Evolutionary conservation across 2,888 invertebrate genomes (phyloP).

Genomic region (Colostygia pectinataria): DNA sequence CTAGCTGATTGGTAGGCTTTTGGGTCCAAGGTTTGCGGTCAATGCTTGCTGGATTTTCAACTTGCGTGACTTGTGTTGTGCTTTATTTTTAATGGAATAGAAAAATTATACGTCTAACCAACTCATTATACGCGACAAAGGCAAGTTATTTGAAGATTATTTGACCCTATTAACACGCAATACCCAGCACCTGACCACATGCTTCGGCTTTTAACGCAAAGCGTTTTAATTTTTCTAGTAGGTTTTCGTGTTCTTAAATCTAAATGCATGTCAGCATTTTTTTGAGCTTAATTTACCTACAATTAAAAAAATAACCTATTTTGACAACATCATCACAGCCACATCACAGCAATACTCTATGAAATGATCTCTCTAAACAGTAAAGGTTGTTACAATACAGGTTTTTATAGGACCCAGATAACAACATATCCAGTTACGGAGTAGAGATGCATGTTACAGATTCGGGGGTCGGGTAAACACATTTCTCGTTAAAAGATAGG

Average conservation of each 20-base stretch:
- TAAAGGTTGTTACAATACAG: neutral
- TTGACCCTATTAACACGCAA: slow-evolving; percentile 42
- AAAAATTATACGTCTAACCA: slow-evolving; percentile 39
- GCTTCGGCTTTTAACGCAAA: slow-evolving; percentile 33
- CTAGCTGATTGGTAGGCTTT: slow-evolving; percentile 18
- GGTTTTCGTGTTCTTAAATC: slow-evolving; percentile 16
- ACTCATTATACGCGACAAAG: slow-evolving; percentile 36
- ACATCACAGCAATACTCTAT: too few relatives aligned
- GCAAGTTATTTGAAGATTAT: slow-evolving; percentile 33
- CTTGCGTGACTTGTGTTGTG: slow-evolving; percentile 46
- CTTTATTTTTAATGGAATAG: slow-evolving; percentile 25
- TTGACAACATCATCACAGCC: neutral
- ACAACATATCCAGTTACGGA: neutral
- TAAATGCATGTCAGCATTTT: neutral
- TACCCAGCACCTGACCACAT: slow-evolving; percentile 32
- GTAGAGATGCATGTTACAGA: neutral
- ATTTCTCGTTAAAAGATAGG: slow-evolving; percentile 24
- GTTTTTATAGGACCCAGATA: neutral
- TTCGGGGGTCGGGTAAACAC: neutral
- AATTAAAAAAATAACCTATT: neutral
- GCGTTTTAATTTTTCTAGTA: slow-evolving; percentile 32
- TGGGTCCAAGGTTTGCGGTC: slow-evolving; percentile 28
- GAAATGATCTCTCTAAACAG: too few relatives aligned
- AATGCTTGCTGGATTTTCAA: slow-evolving; percentile 21
- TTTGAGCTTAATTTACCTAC: slow-evolving; percentile 3